Base-by-base conservation (phyloP, 2,797 vertebrate genomes). In the Ctenochaetus hawaiiensis region DNA sequence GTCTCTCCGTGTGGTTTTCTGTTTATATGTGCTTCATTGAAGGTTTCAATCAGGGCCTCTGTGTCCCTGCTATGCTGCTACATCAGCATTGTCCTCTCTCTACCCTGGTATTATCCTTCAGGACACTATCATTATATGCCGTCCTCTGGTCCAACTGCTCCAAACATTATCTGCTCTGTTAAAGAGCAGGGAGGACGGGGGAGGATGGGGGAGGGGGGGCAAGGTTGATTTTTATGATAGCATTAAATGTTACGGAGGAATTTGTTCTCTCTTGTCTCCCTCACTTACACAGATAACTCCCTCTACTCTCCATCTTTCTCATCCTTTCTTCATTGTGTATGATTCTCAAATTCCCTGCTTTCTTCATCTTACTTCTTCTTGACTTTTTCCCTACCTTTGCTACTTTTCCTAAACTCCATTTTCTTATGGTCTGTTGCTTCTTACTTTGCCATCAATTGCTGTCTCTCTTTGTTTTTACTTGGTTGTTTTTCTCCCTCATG, bases 81-180 rank as follows among this genome's bases (percentile, higher is more conserved):
- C 75, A 77, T 91, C 86, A 90, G 91, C 91, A 89, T 62, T 75
- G 88, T 86, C 82, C 82, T 85, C 67, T 77, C 60, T 54, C 53
- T 72, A 76, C 78, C 86, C 85, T 85, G 58, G 44, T 80, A 83
- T 92, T 92, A 88, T 90, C 86, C 87, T 90, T 58, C 74, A 87
- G 90, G 82, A 90, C 60, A 60, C 82, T 83, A 57, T 91, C 76
- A 91, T 92, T 88, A 90, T 66, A 79, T 86, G 80, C 85, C 20
- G 77, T 89, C 90, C 88, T 89, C 85, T 80, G 68, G 84, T 79
- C 75, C 59, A 64, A 81, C 81, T 66, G 79, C 80, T 77, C 18
- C 79, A 73, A 59, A 48, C 80, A 76, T 80, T 76, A 81, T 86
- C 73, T 68, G 66, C 73, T 86, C 34, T 1, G 10, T 67, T 77